phyloP scores from a whole-genome alignment of 2,888 invertebrate genomes.

The Acheta domesticus region DNA sequence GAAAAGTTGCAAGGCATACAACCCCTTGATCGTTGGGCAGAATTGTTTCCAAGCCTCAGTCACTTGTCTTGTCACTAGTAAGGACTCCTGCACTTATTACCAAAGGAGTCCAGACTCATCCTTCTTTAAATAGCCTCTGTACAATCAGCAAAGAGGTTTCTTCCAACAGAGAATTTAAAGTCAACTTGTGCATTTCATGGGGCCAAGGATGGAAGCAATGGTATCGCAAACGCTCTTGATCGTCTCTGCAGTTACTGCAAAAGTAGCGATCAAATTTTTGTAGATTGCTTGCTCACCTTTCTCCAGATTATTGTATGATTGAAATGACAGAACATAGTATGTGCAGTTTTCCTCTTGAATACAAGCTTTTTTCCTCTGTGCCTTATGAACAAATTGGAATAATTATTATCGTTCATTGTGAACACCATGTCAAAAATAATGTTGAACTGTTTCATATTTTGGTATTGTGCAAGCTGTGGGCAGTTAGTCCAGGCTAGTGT shows the following conservation, averaged over 20 bases:
- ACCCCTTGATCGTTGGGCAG: no score
- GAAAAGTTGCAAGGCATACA: no score
- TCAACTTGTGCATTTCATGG: not conserved
- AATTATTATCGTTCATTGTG: not conserved
- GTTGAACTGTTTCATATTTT: not conserved
- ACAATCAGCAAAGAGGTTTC: no score
- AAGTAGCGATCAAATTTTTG: no score
- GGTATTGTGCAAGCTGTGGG: not conserved
- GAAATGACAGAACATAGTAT: constrained; percentile 3
- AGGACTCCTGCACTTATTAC: no score
- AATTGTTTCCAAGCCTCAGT: no score
- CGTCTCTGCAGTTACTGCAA: not conserved
- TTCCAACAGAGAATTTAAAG: no score
- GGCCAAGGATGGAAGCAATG: constrained; percentile 18
- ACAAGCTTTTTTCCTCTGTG: constrained; percentile 18
- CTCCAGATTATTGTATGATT: not conserved
- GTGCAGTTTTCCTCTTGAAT: constrained; percentile 6
- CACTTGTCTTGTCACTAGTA: no score
- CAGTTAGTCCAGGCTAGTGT: no score
- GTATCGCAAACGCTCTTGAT: not conserved
- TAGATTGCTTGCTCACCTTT: not conserved
- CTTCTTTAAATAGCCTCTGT: no score
- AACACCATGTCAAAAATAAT: not conserved
- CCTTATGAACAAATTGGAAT: not conserved
- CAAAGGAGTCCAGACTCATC: no score